A percentile compares a stretch with the other conserved stretches of the same genome.
phyloP scores from a whole-genome alignment of 2,113 vertebrate genomes.

The Anseranas semipalmata region DNA sequence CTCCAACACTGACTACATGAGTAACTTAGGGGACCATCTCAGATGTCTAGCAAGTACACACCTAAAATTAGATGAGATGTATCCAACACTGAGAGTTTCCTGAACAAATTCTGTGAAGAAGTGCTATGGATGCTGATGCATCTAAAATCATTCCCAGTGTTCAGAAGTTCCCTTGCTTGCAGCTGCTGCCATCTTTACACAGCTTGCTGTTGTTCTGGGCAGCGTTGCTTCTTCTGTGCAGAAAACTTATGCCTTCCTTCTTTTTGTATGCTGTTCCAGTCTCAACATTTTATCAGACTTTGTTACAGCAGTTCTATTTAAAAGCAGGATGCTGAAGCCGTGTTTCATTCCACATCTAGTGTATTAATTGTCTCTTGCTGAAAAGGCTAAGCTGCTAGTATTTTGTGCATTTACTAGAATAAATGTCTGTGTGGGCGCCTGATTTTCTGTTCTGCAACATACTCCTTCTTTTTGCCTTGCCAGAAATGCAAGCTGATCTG shows the following conservation, averaged over 20 bases:
- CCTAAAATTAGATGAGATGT: background rate
- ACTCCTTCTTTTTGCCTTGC: background rate
- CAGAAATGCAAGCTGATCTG: background rate
- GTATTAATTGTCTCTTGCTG: background rate
- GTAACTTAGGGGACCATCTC: background rate
- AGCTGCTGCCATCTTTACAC: background rate
- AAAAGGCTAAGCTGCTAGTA: background rate
- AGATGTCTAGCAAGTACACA: background rate
- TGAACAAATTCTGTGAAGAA: background rate
- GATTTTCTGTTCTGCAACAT: background rate
- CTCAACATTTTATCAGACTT: background rate
- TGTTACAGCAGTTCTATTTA: background rate
- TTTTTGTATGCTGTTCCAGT: background rate
- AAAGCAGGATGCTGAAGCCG: background rate
- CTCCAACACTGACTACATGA: background rate
- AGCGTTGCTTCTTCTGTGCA: background rate
- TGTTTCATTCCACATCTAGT: background rate
- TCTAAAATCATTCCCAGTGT: background rate
- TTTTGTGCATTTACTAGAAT: background rate
- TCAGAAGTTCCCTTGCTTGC: background rate
- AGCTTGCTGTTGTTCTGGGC: background rate
- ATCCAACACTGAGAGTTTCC: background rate
- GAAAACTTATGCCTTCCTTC: background rate
- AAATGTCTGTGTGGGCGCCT: background rate
- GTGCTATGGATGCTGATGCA: background rate